Evolutionary conservation across 2,888 invertebrate species (phyloP), one percentile per base, ranked within the genome.

Genomic region (Pheosia gnoma): DNA sequence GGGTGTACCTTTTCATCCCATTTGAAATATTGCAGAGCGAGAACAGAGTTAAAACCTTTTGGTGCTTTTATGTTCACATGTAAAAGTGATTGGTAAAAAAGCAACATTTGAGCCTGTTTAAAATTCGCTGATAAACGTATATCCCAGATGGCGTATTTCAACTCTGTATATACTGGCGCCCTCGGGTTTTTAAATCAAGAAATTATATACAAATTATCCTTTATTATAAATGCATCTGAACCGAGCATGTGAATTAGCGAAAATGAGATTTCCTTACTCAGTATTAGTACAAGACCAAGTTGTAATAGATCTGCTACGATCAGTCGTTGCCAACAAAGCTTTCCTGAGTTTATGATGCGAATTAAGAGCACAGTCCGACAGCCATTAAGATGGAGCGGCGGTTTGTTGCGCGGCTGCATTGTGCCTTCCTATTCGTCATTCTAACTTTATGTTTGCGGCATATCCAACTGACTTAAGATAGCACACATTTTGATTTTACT

Each of bases 11-110:
- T 55, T 58, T 63, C 56, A 63, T 56, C 64, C 39, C 37, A 55
- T 38, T 65, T 74, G 67, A 74, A 72, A 72, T 74, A 75, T 75
- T 71, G 59, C 63, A 47, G 5, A 60, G 57, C 63, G 65, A 60
- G 66, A 65, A 63, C 56, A 63, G 63, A 62, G 67, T 66, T 63
- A 71, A 25, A 25, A 69, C 62, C 71, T 65, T 38, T 56, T 43
- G 8, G 43, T 9, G 43, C 43, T 49, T 49, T 49, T 49, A 49
- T 5, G 49, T 49, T 13, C n/a, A 49, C 13, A 0, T n/a, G 25
- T 25, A 25, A 25, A 25, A 25, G 25, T 2, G 25, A 25, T 25
- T 25, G 25, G 25, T 25, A 25, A 25, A 25, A 25, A 25, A 25
- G 25, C 25, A 25, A 25, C 1, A 25, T 25, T 25, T 25, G 2